Evolutionary conservation across 2,797 vertebrate genomes (phyloP), one percentile per base, ranked within the genome.

Genomic region (Cygnus olor): DNA sequence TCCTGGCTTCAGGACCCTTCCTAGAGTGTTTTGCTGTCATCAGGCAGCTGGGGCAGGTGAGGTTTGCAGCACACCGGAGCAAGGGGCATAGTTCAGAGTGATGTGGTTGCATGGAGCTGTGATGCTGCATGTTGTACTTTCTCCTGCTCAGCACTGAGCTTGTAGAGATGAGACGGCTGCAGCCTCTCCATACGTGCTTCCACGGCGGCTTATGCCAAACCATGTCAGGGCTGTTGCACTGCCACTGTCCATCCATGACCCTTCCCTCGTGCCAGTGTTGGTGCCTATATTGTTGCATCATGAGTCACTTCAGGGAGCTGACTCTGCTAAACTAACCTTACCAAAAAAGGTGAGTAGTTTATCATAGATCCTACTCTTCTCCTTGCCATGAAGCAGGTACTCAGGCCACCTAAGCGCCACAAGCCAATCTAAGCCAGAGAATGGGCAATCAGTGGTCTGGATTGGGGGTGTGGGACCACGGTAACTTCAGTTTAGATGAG

Each of bases 381-480:
- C 32, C 38, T 66, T 66, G 21, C 14, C 3, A 1, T 15, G 44
- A 20, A 47, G 70, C 25, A 32, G 32, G 38, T 89, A 34, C 36
- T 77, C 21, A 56, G 69, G 49, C 16, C 0, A 0, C 14, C 51
- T 53, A 27, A 53, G 25, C 51, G 9, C 8, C 15, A 9, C 42
- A 54, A 88, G 32, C 36, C 40, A 24, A 14, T 68, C 66, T 27
- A 73, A 87, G 24, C 28, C 58, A 70, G 73, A 2, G 1, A 76
- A 73, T 0, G 9, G 80, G 30, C 63, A 68, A 32, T 68, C 5
- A 0, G 34, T 70, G 38, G 30, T 89, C 53, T 80, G 45, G 45
- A 17, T 11, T 88, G 65, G 69, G 93, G 56, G 27, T 84, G 34
- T 69, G 40, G 73, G 63, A 45, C 38, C 0, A 0, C 36, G 60